phyloP scores from a whole-genome alignment of 53 echinoderm and acorn worm genomes.

The Antedon mediterranea region DNA sequence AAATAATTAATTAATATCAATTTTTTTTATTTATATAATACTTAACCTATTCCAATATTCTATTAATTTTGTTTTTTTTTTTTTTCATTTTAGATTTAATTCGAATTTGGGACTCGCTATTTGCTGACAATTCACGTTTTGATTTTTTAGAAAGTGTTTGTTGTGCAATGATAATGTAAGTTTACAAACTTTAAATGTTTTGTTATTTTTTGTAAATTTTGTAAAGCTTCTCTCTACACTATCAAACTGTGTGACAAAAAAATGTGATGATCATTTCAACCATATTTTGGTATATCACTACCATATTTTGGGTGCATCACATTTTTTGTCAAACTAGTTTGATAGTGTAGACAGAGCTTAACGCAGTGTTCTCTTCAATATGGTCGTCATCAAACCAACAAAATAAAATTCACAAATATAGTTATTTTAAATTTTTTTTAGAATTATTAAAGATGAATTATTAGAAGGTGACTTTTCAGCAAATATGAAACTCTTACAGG shows the following conservation, averaged over 20 bases:
- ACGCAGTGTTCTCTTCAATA: too few species aligned
- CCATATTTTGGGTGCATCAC: too few species aligned
- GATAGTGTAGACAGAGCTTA: too few species aligned
- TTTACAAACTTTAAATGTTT: slow-evolving; percentile 5
- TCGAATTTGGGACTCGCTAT: slow-evolving; percentile 89
- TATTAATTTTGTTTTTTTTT: not conserved
- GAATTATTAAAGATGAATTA: slow-evolving; percentile 46
- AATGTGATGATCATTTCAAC: too few species aligned
- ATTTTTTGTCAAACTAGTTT: too few species aligned
- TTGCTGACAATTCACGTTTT: slow-evolving; percentile 57
- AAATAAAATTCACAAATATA: not conserved
- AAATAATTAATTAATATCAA: too few species aligned
- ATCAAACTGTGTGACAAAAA: too few species aligned
- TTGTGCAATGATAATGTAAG: slow-evolving; percentile 99
- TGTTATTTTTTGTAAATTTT: not conserved
- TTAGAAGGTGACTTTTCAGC: slow-evolving; percentile 62
- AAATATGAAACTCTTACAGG: slow-evolving; percentile 88
- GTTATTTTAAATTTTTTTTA: slow-evolving; percentile 2
- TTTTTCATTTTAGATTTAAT: slow-evolving; percentile 58
- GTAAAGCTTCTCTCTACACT: too few species aligned
- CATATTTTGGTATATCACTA: too few species aligned
- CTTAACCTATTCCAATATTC: not conserved
- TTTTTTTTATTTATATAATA: not conserved
- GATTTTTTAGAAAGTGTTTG: slow-evolving; percentile 79
- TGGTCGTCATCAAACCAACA: too few species aligned